phyloP scores from a whole-genome alignment of 2,797 vertebrate species.

The Scolopax bukidnonensis region DNA sequence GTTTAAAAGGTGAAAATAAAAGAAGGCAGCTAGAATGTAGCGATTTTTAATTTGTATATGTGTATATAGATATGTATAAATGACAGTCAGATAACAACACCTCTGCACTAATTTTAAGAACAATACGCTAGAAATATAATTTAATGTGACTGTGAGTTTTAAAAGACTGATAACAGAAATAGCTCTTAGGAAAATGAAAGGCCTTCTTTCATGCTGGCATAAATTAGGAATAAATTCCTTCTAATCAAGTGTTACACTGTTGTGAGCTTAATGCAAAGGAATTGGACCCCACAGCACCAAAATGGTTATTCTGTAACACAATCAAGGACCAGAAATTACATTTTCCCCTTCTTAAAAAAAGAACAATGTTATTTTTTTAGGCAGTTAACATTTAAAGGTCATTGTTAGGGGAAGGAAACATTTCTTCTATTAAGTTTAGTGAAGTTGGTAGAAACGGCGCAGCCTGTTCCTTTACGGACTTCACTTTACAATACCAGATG shows the following conservation, averaged over 20 bases:
- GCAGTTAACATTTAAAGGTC: constrained; percentile 72
- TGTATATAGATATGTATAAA: not conserved
- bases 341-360: not conserved
- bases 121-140: constrained; percentile 18
- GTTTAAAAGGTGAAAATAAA: constrained; percentile 63
- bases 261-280: constrained; percentile 10
- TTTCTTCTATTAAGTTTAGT: constrained; percentile 31
- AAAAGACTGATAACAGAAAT: constrained; percentile 24
- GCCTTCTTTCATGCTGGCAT: not conserved
- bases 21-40: not conserved
- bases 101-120: constrained; percentile 21
- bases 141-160: constrained; percentile 22
- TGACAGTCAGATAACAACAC: constrained; percentile 20
- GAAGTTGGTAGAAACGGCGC: not conserved
- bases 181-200: constrained; percentile 23
- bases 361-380: constrained; percentile 37
- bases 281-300: not conserved
- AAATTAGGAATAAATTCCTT: constrained; percentile 25
- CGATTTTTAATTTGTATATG: constrained; percentile 14
- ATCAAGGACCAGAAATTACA: not conserved
- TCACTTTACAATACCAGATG: constrained; percentile 12
- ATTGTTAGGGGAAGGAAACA: not conserved
- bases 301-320: not conserved
- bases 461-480: constrained; percentile 40
- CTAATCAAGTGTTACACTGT: not conserved